Evolutionary conservation across 2,888 invertebrate genomes (phyloP), one percentile per base, ranked within the genome.

Genomic region (Oscheius sp.): DNA sequence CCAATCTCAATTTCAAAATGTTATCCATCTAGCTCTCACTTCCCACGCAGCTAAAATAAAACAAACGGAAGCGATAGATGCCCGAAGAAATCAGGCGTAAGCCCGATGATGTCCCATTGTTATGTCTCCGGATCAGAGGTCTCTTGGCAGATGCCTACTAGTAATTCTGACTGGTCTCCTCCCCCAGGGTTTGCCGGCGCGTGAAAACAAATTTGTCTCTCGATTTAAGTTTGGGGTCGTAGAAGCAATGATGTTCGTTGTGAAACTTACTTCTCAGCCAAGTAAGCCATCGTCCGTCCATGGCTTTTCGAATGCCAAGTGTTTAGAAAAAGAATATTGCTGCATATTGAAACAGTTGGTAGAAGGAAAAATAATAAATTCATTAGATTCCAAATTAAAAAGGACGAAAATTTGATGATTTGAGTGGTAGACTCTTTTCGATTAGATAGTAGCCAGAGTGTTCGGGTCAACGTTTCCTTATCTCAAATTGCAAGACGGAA

Each of bases 261-360:
- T 12, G 20, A 53, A 53, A 68, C 68, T 58, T 10, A 68, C 68
- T 63, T 70, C 34, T 78, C 75, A 23, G 75, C 75, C 37, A 76
- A 46, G 6, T 71, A 72, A 58, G 71, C 66, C 78, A 78, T 78
- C 45, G 78, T 76, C 29, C 71, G 46, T 50, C 71, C 74, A 58
- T 78, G 78, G 67, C 78, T 78, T 66, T 78, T 78, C 20, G 74
- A 74, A 45, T 73, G 72, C 72, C 75, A 78, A 63, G 74, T 74
- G 63, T 78, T 78, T 33, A 74, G 52, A 67, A 78, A 76, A 34
- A 78, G 61, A 48, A 78, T 74, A 39, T 68, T 69, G 71, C 61
- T 29, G 29, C 15, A 17, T 6, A 4, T 25, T 27, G 42, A 15
- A 3, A 45, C 25, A 15, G n/a, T 12, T 1, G 31, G 45, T n/a